These are phyloP conservation scores for Eulemur rubriventer DNA, from an alignment of 2,797 vertebrate genomes.

Conservation along the genomic window DNA sequence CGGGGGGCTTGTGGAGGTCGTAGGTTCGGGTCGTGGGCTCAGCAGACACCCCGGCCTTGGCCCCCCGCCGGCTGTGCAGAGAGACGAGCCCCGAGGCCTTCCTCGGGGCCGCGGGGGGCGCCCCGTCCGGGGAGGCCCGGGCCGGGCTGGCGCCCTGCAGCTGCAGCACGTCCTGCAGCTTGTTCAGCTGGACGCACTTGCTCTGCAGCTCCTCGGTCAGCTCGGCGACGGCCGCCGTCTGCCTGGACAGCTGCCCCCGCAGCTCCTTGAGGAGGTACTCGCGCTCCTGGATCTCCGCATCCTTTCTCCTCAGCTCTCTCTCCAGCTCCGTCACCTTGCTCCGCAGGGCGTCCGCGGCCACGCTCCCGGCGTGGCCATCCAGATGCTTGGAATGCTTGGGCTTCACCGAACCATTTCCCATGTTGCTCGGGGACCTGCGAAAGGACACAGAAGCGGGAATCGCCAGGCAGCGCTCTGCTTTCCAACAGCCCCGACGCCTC, in stretches of 20 bases:
- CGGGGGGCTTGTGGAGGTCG: constrained; percentile 87
- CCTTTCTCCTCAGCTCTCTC: constrained; percentile 89
- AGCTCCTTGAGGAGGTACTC: constrained; percentile 88
- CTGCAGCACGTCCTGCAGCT: constrained; percentile 90
- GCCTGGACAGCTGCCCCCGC: constrained; percentile 89
- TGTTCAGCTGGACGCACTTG: constrained; percentile 91
- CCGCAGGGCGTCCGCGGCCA: constrained; percentile 84
- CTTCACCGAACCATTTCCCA: constrained; percentile 94
- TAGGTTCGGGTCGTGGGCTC: constrained; percentile 92
- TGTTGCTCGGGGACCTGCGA: constrained; percentile 82
- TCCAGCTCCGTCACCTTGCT: constrained; percentile 91
- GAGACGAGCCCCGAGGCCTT: constrained; percentile 85
- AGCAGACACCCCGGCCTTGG: constrained; percentile 95
- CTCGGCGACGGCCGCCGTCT: constrained; percentile 88
- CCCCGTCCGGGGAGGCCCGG: constrained; percentile 84
- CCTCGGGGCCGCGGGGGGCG: constrained; percentile 80
- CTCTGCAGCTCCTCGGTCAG: constrained; percentile 91
- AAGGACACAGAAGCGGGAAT: constrained; percentile 37
- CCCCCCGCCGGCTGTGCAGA: constrained; percentile 90
- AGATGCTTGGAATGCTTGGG: constrained; percentile 90
- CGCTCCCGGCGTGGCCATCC: constrained; percentile 76
- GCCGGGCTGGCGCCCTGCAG: constrained; percentile 81
- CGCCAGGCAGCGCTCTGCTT: neutral
- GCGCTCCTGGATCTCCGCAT: constrained; percentile 88
- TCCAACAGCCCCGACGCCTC: neutral